These are phyloP conservation scores for Polyploca ridens DNA, from an alignment of 2,888 invertebrate species.

Conservation along the genomic window DNA sequence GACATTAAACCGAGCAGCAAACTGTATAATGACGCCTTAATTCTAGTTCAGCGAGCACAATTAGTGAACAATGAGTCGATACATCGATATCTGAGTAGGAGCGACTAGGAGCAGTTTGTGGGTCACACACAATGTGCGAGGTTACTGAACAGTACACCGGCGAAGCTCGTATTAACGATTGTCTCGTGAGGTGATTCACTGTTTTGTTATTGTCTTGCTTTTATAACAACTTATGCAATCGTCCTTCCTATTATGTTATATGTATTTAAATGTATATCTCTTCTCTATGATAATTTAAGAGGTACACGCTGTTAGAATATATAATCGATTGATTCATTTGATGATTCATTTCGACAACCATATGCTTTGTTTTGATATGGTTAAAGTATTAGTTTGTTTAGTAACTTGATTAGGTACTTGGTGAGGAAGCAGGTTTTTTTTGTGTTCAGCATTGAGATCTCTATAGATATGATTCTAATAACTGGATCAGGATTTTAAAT, in stretches of 20 bases:
- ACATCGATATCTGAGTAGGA: constrained; percentile 19
- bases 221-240: constrained; percentile 6
- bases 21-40: not conserved
- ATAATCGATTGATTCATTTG: not conserved
- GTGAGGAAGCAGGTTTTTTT: not conserved
- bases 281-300: constrained; percentile 2
- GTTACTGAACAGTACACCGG: constrained; percentile 5
- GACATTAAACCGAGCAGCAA: not conserved
- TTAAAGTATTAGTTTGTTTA: not conserved
- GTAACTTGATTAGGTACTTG: not conserved
- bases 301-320: not conserved
- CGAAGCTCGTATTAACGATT: not conserved
- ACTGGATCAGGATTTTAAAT: not conserved
- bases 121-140: constrained; percentile 2
- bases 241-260: not conserved
- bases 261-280: constrained; percentile 1
- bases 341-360: not conserved
- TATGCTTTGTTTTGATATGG: not conserved
- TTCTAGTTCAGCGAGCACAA: not conserved
- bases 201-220: constrained; percentile 1
- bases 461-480: not conserved
- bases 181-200: not conserved
- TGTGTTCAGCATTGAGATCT: not conserved
- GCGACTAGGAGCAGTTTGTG: not conserved
- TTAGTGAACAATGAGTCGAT: constrained; percentile 23